A percentile compares a stretch with the other conserved stretches of the same genome.
These are phyloP conservation scores for Myoxocephalus aenaeus DNA, from an alignment of 2,797 vertebrate species.

Conservation along the genomic window DNA sequence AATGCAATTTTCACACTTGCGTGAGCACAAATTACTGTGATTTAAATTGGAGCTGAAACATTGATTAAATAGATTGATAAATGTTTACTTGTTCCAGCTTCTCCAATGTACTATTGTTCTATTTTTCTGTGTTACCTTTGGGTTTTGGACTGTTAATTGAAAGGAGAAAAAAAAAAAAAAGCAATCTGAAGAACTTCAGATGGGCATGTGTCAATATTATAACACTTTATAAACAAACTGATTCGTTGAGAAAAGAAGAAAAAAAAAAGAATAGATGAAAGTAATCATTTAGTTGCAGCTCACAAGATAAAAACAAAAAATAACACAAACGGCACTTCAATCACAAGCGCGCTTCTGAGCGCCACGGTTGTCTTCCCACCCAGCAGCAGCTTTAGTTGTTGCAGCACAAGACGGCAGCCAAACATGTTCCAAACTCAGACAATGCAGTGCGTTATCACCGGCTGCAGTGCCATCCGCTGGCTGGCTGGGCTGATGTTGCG, in stretches of 20 bases:
- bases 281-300: conserved; percentile 2
- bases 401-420: conserved; percentile 53
- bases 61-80: neutral
- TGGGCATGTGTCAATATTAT: neutral
- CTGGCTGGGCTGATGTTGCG: conserved; percentile 62
- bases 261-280: neutral
- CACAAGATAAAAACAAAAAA: neutral
- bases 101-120: neutral
- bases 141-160: neutral
- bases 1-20: neutral
- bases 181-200: neutral
- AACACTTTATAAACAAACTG: neutral
- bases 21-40: neutral
- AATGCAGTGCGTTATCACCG: conserved; percentile 71
- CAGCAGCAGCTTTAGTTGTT: conserved; percentile 48
- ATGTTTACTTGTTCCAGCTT: neutral
- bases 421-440: conserved; percentile 61
- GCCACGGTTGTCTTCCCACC: conserved; percentile 19
- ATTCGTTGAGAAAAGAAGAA: neutral
- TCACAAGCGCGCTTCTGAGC: conserved; percentile 14
- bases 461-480: conserved; percentile 74
- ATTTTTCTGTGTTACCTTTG: neutral
- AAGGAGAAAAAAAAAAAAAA: too few species aligned
- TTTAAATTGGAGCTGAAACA: neutral
- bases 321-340: conserved; percentile 19